Evolutionary conservation across 2,888 invertebrate species (phyloP).

Genomic region (Maniola hyperantus): DNA sequence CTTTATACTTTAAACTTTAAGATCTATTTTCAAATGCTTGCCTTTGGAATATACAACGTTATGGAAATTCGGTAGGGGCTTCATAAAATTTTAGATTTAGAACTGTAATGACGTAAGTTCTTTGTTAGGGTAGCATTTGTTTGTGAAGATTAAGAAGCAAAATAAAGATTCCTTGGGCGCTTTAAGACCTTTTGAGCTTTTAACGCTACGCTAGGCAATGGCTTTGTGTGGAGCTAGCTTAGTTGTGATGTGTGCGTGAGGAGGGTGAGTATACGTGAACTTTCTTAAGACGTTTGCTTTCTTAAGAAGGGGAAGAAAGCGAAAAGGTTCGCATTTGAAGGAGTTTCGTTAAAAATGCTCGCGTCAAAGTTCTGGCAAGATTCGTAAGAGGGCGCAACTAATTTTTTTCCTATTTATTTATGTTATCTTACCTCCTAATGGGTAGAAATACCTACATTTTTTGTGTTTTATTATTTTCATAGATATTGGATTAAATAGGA

Average conservation of each 20-base stretch:
- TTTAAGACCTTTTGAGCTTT: constrained; percentile 46
- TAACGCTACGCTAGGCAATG: constrained; percentile 30
- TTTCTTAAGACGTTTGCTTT: constrained; percentile 75
- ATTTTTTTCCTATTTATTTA: background rate
- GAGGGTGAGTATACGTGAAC: constrained; percentile 58
- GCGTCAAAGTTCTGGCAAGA: constrained; percentile 54
- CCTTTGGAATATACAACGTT: constrained; percentile 4
- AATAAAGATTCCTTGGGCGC: constrained; percentile 35
- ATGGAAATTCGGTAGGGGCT: background rate
- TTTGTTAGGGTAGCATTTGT: constrained; percentile 14
- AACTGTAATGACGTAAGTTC: constrained; percentile 39
- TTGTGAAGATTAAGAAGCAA: constrained; percentile 43
- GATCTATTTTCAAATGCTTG: constrained; percentile 40
- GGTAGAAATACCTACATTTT: background rate
- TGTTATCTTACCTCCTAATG: background rate
- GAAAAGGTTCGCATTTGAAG: constrained; percentile 77
- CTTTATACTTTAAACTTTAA: accelerated
- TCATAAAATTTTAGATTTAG: constrained; percentile 26
- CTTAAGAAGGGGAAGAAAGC: constrained; percentile 80
- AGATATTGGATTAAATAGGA: background rate
- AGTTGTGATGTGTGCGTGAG: constrained; percentile 53
- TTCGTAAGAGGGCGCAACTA: constrained; percentile 68
- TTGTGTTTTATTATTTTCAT: background rate
- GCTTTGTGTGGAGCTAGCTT: constrained; percentile 49
- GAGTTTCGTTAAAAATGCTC: constrained; percentile 74